Conservation (phyloP, 2,888 invertebrate species). For the Autographa pulchrina region DNA sequence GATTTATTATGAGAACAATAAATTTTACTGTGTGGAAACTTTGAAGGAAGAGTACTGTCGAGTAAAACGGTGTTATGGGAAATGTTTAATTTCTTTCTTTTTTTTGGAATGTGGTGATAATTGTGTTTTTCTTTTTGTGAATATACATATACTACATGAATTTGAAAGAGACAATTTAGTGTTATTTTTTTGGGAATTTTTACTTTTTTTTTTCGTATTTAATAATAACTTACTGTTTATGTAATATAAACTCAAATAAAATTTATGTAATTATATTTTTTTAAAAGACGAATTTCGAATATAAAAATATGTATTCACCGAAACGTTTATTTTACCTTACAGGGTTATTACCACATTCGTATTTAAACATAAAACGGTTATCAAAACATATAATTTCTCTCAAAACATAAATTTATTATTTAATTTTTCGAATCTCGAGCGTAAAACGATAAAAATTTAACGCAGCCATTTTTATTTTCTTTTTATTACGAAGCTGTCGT, state of each 20-base stretch:
- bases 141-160: no score
- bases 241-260: not conserved
- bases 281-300: no score
- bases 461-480: constrained; percentile 50
- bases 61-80: constrained; percentile 41
- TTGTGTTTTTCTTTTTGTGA: constrained; percentile 6
- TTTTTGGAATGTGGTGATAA: constrained; percentile 6
- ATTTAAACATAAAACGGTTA: constrained; percentile 20
- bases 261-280: not conserved
- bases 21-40: constrained; percentile 74
- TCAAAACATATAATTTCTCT: constrained; percentile 32
- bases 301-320: no score
- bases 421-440: constrained; percentile 53
- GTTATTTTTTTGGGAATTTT: no score
- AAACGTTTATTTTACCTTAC: not conserved
- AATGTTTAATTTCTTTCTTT: constrained; percentile 20
- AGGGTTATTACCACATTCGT: not conserved
- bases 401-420: constrained; percentile 57
- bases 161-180: no score
- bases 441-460: constrained; percentile 56
- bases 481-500: constrained; percentile 55
- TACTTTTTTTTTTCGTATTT: no score
- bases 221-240: no score
- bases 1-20: constrained; percentile 73
- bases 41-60: constrained; percentile 47